Conservation (phyloP, 1,140 invertebrate species). For the Gryon sp. region DNA sequence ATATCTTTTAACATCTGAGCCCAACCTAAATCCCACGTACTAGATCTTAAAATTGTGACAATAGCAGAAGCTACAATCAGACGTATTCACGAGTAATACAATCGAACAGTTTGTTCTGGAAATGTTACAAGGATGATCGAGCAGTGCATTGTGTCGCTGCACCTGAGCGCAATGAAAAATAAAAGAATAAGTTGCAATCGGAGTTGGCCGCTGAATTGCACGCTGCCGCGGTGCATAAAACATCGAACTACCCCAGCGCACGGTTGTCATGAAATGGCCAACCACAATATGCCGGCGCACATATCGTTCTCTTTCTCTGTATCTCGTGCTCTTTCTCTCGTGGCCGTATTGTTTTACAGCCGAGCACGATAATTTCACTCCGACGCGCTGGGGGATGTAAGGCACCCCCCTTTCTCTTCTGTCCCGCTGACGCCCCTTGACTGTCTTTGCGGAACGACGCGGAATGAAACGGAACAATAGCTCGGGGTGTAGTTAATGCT, state of each 20-base stretch:
- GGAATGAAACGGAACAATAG: slow-evolving; percentile 74
- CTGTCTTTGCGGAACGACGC: slow-evolving; percentile 28
- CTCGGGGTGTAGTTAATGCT: slow-evolving; percentile 74
- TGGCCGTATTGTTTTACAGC: slow-evolving; percentile 76
- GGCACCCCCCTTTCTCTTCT: too few relatives aligned
- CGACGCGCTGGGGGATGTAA: slow-evolving; percentile 57
- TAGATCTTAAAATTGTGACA: slow-evolving; percentile 51
- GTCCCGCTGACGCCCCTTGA: slow-evolving; percentile 42
- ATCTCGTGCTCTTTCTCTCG: too few relatives aligned
- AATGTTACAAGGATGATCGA: slow-evolving; percentile 54
- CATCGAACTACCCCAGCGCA: slow-evolving; percentile 50
- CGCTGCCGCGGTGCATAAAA: slow-evolving; percentile 30
- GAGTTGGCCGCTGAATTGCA: slow-evolving; percentile 29
- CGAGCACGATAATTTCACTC: slow-evolving; percentile 68
- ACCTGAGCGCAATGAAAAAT: slow-evolving; percentile 54
- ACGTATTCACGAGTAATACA: slow-evolving; percentile 44
- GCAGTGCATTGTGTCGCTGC: slow-evolving; percentile 44
- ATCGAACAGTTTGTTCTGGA: slow-evolving; percentile 58
- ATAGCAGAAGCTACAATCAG: slow-evolving; percentile 23
- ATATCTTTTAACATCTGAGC: too few relatives aligned
- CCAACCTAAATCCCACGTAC: not conserved
- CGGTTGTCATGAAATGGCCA: slow-evolving; percentile 56
- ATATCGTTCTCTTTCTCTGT: too few relatives aligned
- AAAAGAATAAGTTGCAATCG: slow-evolving; percentile 32
- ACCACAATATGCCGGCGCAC: slow-evolving; percentile 71